Evolutionary conservation across 1,140 invertebrate species (phyloP).

Genomic region (Platyura marginata): DNA sequence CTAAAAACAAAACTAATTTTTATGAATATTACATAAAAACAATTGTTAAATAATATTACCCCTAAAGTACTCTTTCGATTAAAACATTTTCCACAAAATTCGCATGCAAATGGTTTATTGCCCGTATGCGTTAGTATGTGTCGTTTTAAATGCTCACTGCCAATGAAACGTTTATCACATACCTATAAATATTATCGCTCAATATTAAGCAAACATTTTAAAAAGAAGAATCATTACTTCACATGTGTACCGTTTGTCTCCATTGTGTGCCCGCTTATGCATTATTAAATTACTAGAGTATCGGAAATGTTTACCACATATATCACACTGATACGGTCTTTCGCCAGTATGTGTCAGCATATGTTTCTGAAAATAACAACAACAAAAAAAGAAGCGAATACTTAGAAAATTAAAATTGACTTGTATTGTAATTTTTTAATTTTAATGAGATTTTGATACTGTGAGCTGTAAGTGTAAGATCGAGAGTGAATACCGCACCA

Average conservation of each 20-base stretch:
- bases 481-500: not conserved
- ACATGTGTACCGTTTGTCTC: constrained; percentile 56
- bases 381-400: too few relatives aligned
- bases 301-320: constrained; percentile 17
- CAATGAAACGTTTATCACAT: constrained; percentile 38
- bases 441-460: not conserved
- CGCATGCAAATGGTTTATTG: constrained; percentile 9
- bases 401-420: too few relatives aligned
- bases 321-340: constrained; percentile 17
- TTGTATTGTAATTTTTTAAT: not conserved
- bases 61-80: constrained; percentile 6
- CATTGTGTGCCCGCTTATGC: constrained; percentile 38
- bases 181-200: constrained; percentile 3
- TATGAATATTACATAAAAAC: too few relatives aligned
- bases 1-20: too few relatives aligned
- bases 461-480: not conserved
- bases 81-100: constrained; percentile 10
- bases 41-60: too few relatives aligned
- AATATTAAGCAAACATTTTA: not conserved
- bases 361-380: constrained; percentile 10
- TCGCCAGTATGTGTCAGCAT: constrained; percentile 20
- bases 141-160: constrained; percentile 7
- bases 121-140: constrained; percentile 10
- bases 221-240: constrained; percentile 18
- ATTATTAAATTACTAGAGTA: constrained; percentile 23